These are phyloP conservation scores for Oryzias dopingdopingensis DNA, from an alignment of 2,797 vertebrate genomes.

Conservation along the genomic window DNA sequence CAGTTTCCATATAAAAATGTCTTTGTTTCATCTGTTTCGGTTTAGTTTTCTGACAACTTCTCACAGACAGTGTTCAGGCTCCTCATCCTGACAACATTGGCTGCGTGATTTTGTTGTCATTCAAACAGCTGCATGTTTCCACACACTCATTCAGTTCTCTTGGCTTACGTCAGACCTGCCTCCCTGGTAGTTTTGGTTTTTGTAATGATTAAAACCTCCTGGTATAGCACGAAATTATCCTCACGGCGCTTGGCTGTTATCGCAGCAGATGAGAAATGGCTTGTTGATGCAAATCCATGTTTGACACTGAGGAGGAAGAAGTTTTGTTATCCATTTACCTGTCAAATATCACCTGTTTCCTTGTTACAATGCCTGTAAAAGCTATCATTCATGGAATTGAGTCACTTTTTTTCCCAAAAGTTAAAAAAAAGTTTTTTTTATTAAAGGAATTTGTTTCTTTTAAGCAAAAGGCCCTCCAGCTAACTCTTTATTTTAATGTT, in stretches of 20 bases:
- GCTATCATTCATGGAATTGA: not conserved
- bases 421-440: too few species aligned
- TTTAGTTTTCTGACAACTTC: too few species aligned
- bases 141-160: slow-evolving; percentile 18
- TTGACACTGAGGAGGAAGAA: slow-evolving; percentile 17
- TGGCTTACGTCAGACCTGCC: slow-evolving; percentile 7
- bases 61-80: not conserved
- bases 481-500: too few species aligned
- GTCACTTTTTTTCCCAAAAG: not conserved
- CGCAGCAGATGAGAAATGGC: not conserved
- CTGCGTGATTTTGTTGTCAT: slow-evolving; percentile 1
- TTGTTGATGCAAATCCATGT: slow-evolving; percentile 26
- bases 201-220: not conserved
- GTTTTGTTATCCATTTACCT: slow-evolving; percentile 20
- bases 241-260: slow-evolving; percentile 8
- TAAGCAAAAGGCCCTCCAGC: too few species aligned
- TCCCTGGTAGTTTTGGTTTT: slow-evolving; percentile 19
- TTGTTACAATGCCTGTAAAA: slow-evolving; percentile 3
- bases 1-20: too few species aligned
- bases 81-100: not conserved
- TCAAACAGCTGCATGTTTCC: slow-evolving; percentile 23
- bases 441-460: too few species aligned
- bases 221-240: slow-evolving; percentile 8
- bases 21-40: too few species aligned
- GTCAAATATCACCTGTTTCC: slow-evolving; percentile 24